Base-by-base conservation (phyloP, 1,140 invertebrate genomes). In the Cephus cinctus region DNA sequence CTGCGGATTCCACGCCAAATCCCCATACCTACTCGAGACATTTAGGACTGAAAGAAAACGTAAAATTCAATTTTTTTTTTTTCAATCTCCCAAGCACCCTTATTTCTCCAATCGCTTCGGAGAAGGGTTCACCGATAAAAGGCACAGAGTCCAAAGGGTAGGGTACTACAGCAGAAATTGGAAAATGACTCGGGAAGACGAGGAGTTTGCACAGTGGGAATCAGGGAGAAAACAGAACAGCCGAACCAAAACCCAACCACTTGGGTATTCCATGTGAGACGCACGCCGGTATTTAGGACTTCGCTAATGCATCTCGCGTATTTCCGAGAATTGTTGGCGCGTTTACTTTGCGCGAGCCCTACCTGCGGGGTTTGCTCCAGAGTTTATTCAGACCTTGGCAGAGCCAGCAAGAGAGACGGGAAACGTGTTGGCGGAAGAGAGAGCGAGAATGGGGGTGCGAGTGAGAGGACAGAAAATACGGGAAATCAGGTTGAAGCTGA, bases 301-400 rank as follows among this genome's bases (percentile, higher is more conserved):
- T 54, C 59, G 55, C 59, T 65, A 65, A 65, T 65, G 62, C 57
- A 64, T 57, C 59, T 51, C 54, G 48, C 51, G 55, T 54, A 50
- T 61, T 59, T 54, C 52, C 50, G 49, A 63, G 57, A 62, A 62
- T 60, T 54, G 62, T 60, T 56, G 62, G 56, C 59, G 58, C 61
- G 57, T 61, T 65, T 58, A 65, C 57, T 63, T 58, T 65, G 47
- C 59, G 50, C 55, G 41, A 50, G 16, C 32, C 15, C 27, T 23
- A 19, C 25, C 25, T n/a, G 25, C 25, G 25, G 25, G n/a, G 25
- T n/a, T n/a, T 6, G 25, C 25, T 27, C 25, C 25, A 6, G 25
- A 41, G 18, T 41, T 20, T 41, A 22, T 41, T 20, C 11, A 12
- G 18, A 15, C 39, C 18, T 18, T 20, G 3, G 20, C 39, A 20